Conservation (phyloP, 2,797 vertebrate species). For the Peromyscus attwateri region DNA sequence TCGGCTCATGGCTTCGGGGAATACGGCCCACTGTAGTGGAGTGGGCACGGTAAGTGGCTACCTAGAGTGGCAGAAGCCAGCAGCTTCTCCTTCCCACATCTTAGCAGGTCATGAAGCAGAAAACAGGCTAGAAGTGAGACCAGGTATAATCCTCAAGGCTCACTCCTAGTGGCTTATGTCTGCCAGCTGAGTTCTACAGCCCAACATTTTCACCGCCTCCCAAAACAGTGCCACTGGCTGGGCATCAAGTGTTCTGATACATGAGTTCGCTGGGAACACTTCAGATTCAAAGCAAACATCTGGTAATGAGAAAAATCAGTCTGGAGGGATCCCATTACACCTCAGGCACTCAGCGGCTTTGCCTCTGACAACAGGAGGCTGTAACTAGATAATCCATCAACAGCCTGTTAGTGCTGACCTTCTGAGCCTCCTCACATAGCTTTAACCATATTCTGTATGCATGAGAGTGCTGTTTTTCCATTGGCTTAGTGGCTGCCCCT, state of each 20-base stretch:
- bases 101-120: neutral
- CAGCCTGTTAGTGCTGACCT: neutral
- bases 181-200: neutral
- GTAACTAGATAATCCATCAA: neutral
- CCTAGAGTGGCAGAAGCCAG: neutral
- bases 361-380: neutral
- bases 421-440: neutral
- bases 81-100: neutral
- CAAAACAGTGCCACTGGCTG: neutral
- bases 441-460: neutral
- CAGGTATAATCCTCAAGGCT: neutral
- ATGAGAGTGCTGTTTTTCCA: neutral
- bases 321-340: neutral
- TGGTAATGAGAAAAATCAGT: neutral
- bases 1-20: neutral
- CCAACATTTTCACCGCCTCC: neutral
- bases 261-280: neutral
- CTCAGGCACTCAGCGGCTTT: neutral
- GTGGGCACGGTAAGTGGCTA: neutral
- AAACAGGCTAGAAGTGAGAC: neutral
- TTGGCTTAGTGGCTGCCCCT: neutral
- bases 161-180: neutral
- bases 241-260: neutral
- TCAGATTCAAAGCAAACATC: neutral
- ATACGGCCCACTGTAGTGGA: no score